A percentile compares a stretch with the other conserved stretches of the same genome.
These are phyloP conservation scores for Microtus montanus DNA, from an alignment of 2,113 vertebrate species.

Conservation along the genomic window DNA sequence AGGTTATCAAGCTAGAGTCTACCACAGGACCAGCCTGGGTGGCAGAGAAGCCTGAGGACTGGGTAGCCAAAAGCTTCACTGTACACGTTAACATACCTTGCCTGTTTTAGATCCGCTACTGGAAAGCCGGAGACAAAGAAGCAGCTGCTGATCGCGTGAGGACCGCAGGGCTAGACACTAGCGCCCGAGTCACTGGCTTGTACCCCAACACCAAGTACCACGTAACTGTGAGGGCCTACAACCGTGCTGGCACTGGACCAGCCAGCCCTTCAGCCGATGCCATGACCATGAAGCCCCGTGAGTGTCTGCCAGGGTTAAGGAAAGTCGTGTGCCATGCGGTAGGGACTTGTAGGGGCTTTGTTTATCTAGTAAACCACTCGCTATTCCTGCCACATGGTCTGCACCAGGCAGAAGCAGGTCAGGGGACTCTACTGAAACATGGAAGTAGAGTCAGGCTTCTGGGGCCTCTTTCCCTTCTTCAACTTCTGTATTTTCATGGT, in stretches of 20 bases:
- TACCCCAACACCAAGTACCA: conserved; percentile 95
- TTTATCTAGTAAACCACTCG: background rate
- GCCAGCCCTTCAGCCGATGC: conserved; percentile 90
- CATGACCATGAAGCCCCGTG: conserved; percentile 94
- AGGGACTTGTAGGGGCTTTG: background rate
- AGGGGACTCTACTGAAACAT: background rate
- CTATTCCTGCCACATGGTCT: background rate
- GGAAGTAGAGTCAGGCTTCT: background rate
- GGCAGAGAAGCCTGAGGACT: background rate
- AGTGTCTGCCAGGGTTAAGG: conserved; percentile 61
- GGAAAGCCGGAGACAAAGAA: conserved; percentile 94
- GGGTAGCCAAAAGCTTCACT: background rate
- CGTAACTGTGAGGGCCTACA: conserved; percentile 94
- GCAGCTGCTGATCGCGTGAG: conserved; percentile 95
- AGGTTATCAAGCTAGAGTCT: background rate
- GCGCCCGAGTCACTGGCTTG: conserved; percentile 90
- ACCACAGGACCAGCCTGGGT: background rate
- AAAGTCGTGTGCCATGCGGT: background rate
- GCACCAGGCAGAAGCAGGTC: background rate
- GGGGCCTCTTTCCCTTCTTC: background rate
- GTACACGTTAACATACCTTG: accelerated
- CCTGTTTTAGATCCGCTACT: conserved; percentile 92
- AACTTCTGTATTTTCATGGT: background rate
- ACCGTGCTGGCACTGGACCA: conserved; percentile 95
- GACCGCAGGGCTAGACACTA: conserved; percentile 91